Conservation (phyloP, 1,140 invertebrate genomes). For the Myzus persicae region DNA sequence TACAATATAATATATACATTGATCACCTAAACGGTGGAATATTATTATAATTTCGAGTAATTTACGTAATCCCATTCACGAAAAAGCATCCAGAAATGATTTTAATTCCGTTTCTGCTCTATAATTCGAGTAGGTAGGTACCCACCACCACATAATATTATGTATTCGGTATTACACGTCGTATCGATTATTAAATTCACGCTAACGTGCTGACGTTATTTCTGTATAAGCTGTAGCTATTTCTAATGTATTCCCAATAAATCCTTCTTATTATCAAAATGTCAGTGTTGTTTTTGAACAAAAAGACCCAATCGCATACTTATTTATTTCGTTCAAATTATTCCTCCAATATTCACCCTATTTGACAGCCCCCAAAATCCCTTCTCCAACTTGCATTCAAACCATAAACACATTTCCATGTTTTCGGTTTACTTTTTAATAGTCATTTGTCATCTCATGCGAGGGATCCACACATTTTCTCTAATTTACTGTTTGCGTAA, state of each 20-base stretch:
- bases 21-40: neutral
- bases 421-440: neutral
- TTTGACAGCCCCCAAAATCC: neutral
- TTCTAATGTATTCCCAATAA: neutral
- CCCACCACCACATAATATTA: neutral
- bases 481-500: neutral
- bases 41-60: neutral
- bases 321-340: neutral
- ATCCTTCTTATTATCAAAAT: neutral
- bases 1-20: neutral
- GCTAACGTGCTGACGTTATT: neutral
- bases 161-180: neutral
- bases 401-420: neutral
- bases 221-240: neutral
- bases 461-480: neutral
- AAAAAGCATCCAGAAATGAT: neutral
- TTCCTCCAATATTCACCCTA: neutral
- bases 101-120: neutral
- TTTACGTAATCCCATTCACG: constrained; percentile 10
- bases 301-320: neutral
- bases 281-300: neutral
- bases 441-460: neutral
- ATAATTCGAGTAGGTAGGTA: neutral
- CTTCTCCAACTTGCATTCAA: neutral
- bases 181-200: neutral